These are phyloP conservation scores for Apodemus sylvaticus DNA, from an alignment of 2,113 vertebrate species.

Conservation along the genomic window DNA sequence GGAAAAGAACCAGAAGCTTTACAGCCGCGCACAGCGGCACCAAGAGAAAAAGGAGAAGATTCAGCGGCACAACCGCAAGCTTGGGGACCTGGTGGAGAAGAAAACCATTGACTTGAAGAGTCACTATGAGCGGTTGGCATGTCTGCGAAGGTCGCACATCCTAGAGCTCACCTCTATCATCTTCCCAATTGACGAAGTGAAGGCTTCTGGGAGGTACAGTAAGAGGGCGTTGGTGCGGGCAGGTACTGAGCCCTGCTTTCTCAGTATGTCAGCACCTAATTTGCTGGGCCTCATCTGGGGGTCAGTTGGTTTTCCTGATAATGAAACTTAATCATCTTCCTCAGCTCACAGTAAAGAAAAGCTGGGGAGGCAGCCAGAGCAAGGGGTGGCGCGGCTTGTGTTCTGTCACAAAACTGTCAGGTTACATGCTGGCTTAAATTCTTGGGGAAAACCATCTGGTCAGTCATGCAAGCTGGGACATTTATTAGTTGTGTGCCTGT, in stretches of 20 bases:
- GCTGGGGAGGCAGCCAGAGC: not conserved
- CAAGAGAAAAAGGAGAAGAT: conserved; percentile 98
- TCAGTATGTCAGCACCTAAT: not conserved
- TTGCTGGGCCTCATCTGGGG: not conserved
- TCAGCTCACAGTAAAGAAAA: conserved; percentile 34
- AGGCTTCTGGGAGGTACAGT: conserved; percentile 91
- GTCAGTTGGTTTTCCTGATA: conserved; percentile 31
- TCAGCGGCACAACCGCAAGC: conserved; percentile 92
- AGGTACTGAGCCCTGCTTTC: not conserved
- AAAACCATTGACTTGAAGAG: conserved; percentile 88
- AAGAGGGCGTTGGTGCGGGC: not conserved
- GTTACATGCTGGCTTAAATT: not conserved
- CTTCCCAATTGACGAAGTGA: conserved; percentile 95
- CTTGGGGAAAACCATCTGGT: not conserved
- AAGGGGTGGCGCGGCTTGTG: not conserved
- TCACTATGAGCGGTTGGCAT: conserved; percentile 89
- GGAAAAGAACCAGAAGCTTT: conserved; percentile 94
- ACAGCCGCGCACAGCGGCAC: conserved; percentile 93
- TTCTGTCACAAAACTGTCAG: not conserved
- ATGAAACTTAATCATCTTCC: conserved; percentile 19
- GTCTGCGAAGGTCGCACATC: conserved; percentile 89
- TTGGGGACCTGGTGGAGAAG: conserved; percentile 92
- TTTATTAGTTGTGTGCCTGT: not conserved
- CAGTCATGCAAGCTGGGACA: not conserved
- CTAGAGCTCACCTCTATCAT: conserved; percentile 94